Evolutionary conservation across 2,797 vertebrate genomes (phyloP), one percentile per base, ranked within the genome.

Genomic region (Chrosomus eos): DNA sequence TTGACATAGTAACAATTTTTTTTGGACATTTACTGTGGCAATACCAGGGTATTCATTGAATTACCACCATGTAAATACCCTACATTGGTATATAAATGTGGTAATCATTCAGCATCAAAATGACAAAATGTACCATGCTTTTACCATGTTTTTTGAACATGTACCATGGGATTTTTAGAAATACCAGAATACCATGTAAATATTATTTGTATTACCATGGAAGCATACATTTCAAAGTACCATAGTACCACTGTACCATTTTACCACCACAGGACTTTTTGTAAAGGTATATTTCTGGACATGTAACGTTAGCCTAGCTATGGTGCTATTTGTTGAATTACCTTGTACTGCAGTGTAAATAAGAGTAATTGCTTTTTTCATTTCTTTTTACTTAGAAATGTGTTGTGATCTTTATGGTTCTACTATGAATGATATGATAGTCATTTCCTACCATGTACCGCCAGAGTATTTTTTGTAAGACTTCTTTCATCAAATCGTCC

Each of bases 401-500:
- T 6, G 45, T 11, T 21, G 18, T 58, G 16, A 58, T 60, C n/a
- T 60, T 77, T 62, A 68, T 11, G 18, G 33, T 23, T 5, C 2
- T 26, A 28, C 16, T 33, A 66, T 31, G n/a, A n/a, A n/a, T 3
- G 18, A 67, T 10, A 23, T 67, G 66, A 16, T 21, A 73, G n/a
- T 23, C 2, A 80, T 51, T 79, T 67, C 28, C 7, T 36, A 77
- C 64, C 64, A 60, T 45, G 26, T 58, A 43, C 74, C 26, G 5
- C 13, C 73, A n/a, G 18, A 67, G 72, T 53, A 83, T 55, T 33
- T 55, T 28, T 43, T 60, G 3, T 21, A 53, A 68, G 28, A 67
- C 28, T 45, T 76, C 13, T 72, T 75, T 68, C 31, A 75, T 73
- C 51, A 78, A 78, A 60, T 62, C 58, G 28, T 83, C 51, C 82